These are phyloP conservation scores for Athene cunicularia DNA, from an alignment of 2,113 vertebrate species.

Conservation along the genomic window DNA sequence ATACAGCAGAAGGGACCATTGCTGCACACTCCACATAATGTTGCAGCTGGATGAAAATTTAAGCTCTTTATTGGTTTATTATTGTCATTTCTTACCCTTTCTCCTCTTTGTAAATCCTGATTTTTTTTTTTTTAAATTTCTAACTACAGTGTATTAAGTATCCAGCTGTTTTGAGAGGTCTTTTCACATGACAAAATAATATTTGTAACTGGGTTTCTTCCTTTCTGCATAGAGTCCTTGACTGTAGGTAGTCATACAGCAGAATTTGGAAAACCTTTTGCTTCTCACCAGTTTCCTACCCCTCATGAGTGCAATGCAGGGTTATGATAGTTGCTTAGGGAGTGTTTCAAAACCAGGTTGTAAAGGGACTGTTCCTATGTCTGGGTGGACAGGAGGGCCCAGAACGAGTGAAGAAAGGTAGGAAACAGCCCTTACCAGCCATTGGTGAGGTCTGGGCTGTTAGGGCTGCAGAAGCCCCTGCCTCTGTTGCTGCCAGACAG, in stretches of 20 bases:
- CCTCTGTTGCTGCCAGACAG: neutral
- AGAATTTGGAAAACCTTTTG: neutral
- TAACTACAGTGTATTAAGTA: neutral
- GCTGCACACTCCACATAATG: neutral
- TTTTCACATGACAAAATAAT: slow-evolving; percentile 8
- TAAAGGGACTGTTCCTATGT: neutral
- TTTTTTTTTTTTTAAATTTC: neutral
- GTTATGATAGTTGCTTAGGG: neutral
- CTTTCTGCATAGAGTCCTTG: neutral
- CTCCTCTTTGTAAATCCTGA: neutral
- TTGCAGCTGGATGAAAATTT: slow-evolving; percentile 11
- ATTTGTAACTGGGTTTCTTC: neutral
- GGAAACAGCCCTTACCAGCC: neutral
- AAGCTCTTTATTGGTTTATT: neutral
- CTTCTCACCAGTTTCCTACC: neutral
- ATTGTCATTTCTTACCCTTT: neutral
- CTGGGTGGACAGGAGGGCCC: neutral
- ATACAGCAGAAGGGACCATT: neutral
- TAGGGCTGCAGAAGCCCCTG: neutral
- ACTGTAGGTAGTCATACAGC: neutral
- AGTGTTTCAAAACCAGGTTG: neutral
- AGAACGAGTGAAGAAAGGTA: neutral
- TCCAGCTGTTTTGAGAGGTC: neutral
- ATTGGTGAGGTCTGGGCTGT: neutral
- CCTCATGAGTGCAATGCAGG: neutral